Evolutionary conservation across 2,888 invertebrate species (phyloP), one percentile per base, ranked within the genome.

Genomic region (Metellina segmentata): DNA sequence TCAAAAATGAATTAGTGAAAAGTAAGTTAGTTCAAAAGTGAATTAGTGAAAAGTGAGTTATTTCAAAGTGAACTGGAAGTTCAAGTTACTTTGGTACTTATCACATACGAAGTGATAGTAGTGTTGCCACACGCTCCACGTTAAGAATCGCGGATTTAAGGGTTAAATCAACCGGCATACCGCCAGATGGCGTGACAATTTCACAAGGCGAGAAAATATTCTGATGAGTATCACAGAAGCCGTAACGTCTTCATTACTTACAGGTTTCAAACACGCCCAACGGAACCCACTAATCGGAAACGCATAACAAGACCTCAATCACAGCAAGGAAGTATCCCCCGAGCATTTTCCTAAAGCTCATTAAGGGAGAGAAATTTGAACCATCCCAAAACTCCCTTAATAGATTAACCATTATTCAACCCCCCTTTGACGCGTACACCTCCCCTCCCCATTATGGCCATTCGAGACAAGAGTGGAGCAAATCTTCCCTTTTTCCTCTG

Each of bases 361-460:
- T 90, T 90, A 90, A 61, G n/a, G 20, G 61, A n/a, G 49, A 85
- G 90, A 90, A 85, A 90, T 81, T 81, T 75, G 85, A 90, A 85
- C 75, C 81, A 70, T 85, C 90, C 85, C 75, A 79, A 51, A 48
- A 16, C 77, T 78, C 11, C 13, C 53, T 78, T 89, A 90, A 90
- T 89, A 90, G 90, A 90, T 90, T 85, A 90, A 72, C 53, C 90
- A 90, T 90, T 90, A 85, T 90, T 85, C 90, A 85, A 52, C 61
- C 78, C 48, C 78, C 87, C 72, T 77, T 20, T 48, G n/a, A n/a
- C 51, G 19, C 16, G 7, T n/a, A 61, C 9, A 72, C 1, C 20
- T 72, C 61, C 13, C 61, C 61, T 72, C 16, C 72, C 72, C 20
- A 72, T 72, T 9, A 69, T 69, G 34, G 69, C 69, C 69, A 16